Base-by-base conservation (phyloP, 2,113 vertebrate genomes). In the Holacanthus passer region DNA sequence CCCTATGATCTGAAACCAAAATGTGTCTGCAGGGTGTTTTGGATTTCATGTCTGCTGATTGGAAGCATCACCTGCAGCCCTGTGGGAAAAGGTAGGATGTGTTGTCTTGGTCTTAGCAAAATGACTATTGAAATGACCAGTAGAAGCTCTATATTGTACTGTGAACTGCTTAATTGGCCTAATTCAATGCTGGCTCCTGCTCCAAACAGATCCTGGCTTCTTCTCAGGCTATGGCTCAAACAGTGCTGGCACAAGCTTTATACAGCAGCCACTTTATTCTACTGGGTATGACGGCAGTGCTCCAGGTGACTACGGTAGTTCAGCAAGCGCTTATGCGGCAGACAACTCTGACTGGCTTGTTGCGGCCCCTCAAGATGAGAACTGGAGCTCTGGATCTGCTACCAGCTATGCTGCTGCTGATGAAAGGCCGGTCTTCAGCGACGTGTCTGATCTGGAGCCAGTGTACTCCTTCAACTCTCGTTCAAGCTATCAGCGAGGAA, bases 41-140 rank as follows among this genome's bases (percentile, higher is more conserved):
- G 59, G 83, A 12, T 86, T 77, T 52, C n/a, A 0, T 80, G 55
- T 68, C 50, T 88, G 20, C 65, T 89, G 59, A 31, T 77, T 65
- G 60, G 76, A 37, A 72, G 43, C 35, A n/a, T 77, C 1, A 60
- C 32, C 63, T 80, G 74, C 71, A 3, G 7, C 37, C 59, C 72
- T 43, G 17, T 77, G 11, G 0, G 4, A 7, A 27, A 56, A 20
- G 73, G 17, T 48, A 19, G 6, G 17, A 2, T 8, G n/a, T n/a
- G n/a, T n/a, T n/a, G n/a, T n/a, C n/a, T n/a, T n/a, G n/a, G n/a
- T n/a, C n/a, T n/a, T n/a, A n/a, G n/a, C n/a, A n/a, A n/a, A n/a
- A 14, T 47, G 16, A 0, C 10, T 47, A 19, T 5, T 47, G 16
- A 47, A 47, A 17, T 17, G 3, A 19, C 13, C 2, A 45, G 13